Base-by-base conservation (phyloP, 2,113 vertebrate species). In the Catharus minimus region DNA sequence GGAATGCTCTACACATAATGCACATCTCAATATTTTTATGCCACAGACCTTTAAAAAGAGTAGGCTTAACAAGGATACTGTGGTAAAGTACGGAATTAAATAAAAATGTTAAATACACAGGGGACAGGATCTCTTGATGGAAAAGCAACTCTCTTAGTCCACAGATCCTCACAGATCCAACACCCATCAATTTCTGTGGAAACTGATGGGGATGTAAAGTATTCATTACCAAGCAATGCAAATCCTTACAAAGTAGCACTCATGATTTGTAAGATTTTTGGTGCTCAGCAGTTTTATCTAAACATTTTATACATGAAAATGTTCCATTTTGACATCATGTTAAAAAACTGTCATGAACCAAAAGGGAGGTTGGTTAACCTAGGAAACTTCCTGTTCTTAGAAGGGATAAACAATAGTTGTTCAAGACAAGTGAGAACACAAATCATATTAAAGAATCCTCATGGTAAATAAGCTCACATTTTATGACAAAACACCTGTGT, bases 91-190 rank as follows among this genome's bases (percentile, higher is more conserved):
- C 3, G 33, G 36, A 73, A 13, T 60, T 55, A 91, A 33, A 73
- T 46, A 60, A 71, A 62, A 87, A 38, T 6, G 15, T 33, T 86
- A 72, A 62, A 74, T 50, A 64, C 6, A 27, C 2, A 47, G 12
- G 77, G 8, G 6, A 66, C 0, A 0, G n/a, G 33, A 39, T 87
- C 39, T 87, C 61, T 21, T 32, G 5, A 43, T 13, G 21, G 32
- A 36, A 73, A 69, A 88, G 39, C 9, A 44, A n/a, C 15, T 50
- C 41, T 28, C 20, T 15, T 19, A 24, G 15, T 32, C 32, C 36
- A 50, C 30, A 66, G n/a, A 66, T 65, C 61, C 46, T 43, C 41
- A 61, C 43, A 6, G 17, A 60, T 12, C 14, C 10, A 28, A 74
- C 11, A 81, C 8, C 3, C 7, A 15, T 15, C 32, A 65, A 7